Evolutionary conservation across 2,113 vertebrate species (phyloP).

Genomic region (Xiphorhynchus elegans): DNA sequence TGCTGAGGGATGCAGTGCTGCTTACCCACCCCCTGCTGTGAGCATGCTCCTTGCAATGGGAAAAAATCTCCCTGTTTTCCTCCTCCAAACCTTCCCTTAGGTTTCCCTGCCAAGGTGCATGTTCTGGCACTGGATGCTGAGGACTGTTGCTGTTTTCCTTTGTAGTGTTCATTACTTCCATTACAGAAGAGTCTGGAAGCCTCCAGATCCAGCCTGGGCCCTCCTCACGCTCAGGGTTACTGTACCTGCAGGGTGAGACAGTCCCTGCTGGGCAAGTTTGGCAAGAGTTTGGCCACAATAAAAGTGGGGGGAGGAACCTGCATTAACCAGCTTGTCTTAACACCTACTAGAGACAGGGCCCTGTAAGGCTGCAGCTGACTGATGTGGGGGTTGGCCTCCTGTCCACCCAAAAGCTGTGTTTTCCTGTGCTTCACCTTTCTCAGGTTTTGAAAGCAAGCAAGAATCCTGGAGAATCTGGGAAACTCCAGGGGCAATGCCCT

Average conservation of each 20-base stretch:
- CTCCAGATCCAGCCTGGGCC: neutral
- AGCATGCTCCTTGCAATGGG: neutral
- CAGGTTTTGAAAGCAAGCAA: neutral
- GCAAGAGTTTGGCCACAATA: rapidly evolving
- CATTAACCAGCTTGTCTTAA: neutral
- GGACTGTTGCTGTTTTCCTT: neutral
- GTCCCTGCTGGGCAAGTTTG: neutral
- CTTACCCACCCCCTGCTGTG: neutral
- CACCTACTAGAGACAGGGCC: neutral
- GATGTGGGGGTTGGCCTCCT: neutral
- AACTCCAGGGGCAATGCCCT: neutral
- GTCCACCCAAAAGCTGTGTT: neutral
- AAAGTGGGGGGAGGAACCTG: neutral
- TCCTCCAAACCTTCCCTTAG: neutral
- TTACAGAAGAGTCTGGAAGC: conserved; percentile 26
- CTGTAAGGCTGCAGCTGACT: neutral
- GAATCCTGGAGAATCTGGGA: neutral
- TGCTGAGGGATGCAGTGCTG: neutral
- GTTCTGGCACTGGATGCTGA: neutral
- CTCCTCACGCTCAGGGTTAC: neutral
- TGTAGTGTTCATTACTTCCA: neutral
- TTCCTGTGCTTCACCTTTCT: neutral
- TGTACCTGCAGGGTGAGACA: neutral
- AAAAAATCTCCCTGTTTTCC: neutral
- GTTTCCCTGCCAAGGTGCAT: neutral